Evolutionary conservation across 2,797 vertebrate genomes (phyloP), one percentile per base, ranked within the genome.

Genomic region (Hybognathus amarus): DNA sequence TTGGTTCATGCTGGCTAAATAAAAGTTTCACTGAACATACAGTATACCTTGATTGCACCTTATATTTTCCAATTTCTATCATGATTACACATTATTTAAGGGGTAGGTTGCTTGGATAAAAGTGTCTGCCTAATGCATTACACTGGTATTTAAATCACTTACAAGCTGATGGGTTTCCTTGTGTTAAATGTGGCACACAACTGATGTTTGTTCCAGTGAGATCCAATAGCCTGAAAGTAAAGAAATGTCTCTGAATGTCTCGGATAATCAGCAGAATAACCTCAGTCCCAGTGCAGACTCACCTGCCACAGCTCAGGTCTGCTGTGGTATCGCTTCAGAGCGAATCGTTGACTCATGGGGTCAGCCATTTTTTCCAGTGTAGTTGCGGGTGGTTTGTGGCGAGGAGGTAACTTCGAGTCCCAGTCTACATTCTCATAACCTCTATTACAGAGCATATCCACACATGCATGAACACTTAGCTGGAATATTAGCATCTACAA

Each of bases 131-230:
- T 30, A 17, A 17, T 30, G 59, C 13, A 63, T 7, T 17, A 17
- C n/a, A 81, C 22, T 3, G 27, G 22, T 12, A 45, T 13, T 63
- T 13, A 73, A 79, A 83, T 73, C 70, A 94, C 94, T 92, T 91
- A 95, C 92, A 95, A 94, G 85, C 84, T 87, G 82, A 94, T 63
- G 54, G 91, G 93, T 83, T 90, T 95, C 71, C 63, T 85, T 3
- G 89, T 88, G n/a, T 85, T 89, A 12, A 71, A 87, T 88, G 94
- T 92, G 5, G 54, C 73, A 85, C 92, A 91, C 78, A 89, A 91
- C 73, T 95, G 94, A 86, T 90, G 93, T 89, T 89, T 93, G 86
- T 91, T 92, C 94, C 95, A 96, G 47, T 94, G 91, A 10, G 84
- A 87, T 81, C 93, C 91, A 40, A 92, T 13, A 85, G 91, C 87